Base-by-base conservation (phyloP, 1,140 invertebrate genomes). In the Nixonia krombeini region DNA sequence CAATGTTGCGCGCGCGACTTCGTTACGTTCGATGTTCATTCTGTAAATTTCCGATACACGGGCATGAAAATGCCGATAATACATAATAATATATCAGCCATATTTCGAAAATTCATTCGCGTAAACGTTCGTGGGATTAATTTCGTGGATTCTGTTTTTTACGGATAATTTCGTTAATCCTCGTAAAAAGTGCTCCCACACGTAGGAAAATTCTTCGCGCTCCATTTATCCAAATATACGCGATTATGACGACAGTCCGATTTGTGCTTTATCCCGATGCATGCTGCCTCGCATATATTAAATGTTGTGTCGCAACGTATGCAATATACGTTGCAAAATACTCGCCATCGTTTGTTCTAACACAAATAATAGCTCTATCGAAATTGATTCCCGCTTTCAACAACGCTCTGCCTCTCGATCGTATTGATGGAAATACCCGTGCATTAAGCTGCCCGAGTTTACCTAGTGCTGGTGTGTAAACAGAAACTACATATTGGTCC, bases 301-400 rank as follows among this genome's bases (percentile, higher is more conserved):
- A 37, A 16, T 16, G 3, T 2, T 16, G 17, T 13, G 17, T 37
- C 35, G 35, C 35, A 37, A 16, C 10, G 17, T 37, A 9, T 16
- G 35, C 35, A 7, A 16, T 16, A 37, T 13, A 16, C 35, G 35
- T 37, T 37, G 35, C 12, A 1, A 16, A 13, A n/a, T n/a, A n/a
- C n/a, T n/a, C n/a, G n/a, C n/a, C n/a, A n/a, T n/a, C n/a, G n/a
- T n/a, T n/a, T n/a, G n/a, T n/a, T n/a, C n/a, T n/a, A n/a, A n/a
- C n/a, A 37, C 35, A 37, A 37, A 37, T 16, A 15, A 6, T 13
- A 2, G 35, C 35, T 12, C 35, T 37, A 37, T 37, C 9, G 35
- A 37, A 37, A 37, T 37, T 13, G 15, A 37, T 37, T 37, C 17
- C 17, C 35, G 15, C 35, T 37, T 37, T 37, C 12, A 37, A 16